These are phyloP conservation scores for Dolomedes plantarius DNA, from an alignment of 2,888 invertebrate species.

Conservation along the genomic window DNA sequence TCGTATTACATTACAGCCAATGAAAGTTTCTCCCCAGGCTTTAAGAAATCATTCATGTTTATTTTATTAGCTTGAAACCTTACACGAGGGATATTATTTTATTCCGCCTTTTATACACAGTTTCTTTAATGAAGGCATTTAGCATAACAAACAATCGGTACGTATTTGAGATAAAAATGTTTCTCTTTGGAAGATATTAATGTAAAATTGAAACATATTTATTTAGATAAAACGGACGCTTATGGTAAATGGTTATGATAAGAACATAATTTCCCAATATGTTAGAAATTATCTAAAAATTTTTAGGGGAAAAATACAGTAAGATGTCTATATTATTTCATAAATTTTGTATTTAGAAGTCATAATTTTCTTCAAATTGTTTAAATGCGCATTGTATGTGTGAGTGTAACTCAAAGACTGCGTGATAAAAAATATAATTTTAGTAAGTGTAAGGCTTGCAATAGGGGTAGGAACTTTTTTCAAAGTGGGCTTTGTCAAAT, in stretches of 20 bases:
- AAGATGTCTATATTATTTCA: too few relatives aligned
- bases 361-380: too few relatives aligned
- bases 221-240: background rate
- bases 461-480: too few relatives aligned
- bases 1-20: slow-evolving; percentile 55
- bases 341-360: too few relatives aligned
- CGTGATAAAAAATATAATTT: too few relatives aligned
- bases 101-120: background rate
- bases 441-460: too few relatives aligned
- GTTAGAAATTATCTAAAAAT: too few relatives aligned
- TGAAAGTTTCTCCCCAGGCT: slow-evolving; percentile 37
- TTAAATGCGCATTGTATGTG: too few relatives aligned
- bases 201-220: background rate
- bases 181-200: background rate
- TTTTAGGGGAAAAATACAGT: too few relatives aligned
- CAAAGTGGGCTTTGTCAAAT: too few relatives aligned
- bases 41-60: slow-evolving; percentile 41
- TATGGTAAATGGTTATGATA: background rate
- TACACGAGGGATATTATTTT: slow-evolving; percentile 9
- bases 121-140: background rate
- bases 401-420: too few relatives aligned
- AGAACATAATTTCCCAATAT: background rate
- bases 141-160: background rate
- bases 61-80: slow-evolving; percentile 45
- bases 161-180: background rate